Percentiles rank a stretch among this genome's conserved stretches.
Conservation (phyloP, 2,113 vertebrate genomes). For the Neotoma lepida region DNA sequence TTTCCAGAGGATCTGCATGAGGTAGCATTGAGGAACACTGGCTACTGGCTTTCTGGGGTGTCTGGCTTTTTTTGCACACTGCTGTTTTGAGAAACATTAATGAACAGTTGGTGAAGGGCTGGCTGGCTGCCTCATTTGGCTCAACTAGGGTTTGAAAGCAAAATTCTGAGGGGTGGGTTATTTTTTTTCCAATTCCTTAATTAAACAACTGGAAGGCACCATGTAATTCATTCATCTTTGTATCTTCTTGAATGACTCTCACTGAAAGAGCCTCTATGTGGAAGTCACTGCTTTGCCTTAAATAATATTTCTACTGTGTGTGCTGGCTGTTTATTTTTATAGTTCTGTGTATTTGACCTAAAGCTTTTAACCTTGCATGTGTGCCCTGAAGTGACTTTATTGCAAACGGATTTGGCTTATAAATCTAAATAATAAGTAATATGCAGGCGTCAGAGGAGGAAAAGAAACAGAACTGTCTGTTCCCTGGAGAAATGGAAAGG, state of each 20-base stretch:
- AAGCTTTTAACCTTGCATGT: conserved; percentile 79
- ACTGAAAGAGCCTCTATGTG: conserved; percentile 74
- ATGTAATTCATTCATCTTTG: conserved; percentile 74
- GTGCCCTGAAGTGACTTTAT: conserved; percentile 75
- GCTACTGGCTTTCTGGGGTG: neutral
- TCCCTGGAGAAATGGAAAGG: conserved; percentile 58
- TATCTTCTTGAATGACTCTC: conserved; percentile 67
- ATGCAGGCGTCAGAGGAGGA: conserved; percentile 47
- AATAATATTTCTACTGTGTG: conserved; percentile 80
- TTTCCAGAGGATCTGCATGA: neutral
- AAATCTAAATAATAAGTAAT: conserved; percentile 80
- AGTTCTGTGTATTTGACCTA: conserved; percentile 78
- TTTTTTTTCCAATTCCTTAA: conserved; percentile 62
- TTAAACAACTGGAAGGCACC: conserved; percentile 67
- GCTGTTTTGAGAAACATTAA: conserved; percentile 57
- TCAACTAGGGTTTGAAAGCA: conserved; percentile 28
- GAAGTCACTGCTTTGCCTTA: conserved; percentile 65
- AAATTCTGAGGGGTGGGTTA: conserved; percentile 44
- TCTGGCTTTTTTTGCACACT: neutral
- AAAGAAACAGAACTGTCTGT: conserved; percentile 56
- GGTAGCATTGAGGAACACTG: neutral
- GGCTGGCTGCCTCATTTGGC: conserved; percentile 25
- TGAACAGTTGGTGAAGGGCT: conserved; percentile 43
- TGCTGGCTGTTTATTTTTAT: conserved; percentile 78
- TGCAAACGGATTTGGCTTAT: conserved; percentile 73